Evolutionary conservation across 2,888 invertebrate genomes (phyloP).

Genomic region (Macroteleia sp.): DNA sequence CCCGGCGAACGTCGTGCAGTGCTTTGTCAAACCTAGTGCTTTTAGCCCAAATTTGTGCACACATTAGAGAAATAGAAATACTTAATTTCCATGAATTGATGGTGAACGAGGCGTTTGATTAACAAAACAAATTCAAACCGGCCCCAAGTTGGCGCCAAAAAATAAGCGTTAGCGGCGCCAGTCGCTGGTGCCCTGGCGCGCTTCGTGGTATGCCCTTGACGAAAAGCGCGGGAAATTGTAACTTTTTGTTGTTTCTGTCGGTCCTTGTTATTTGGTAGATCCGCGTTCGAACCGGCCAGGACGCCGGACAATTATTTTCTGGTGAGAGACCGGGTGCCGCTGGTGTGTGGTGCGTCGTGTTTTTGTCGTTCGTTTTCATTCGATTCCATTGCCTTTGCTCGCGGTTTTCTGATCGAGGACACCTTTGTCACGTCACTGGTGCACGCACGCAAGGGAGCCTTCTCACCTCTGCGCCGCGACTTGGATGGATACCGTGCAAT

Average conservation of each 20-base stretch:
- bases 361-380: neutral
- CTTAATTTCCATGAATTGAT: too few relatives aligned
- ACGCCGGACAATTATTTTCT: too few relatives aligned
- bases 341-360: constrained; percentile 26
- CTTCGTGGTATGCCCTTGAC: neutral
- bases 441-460: constrained; percentile 36
- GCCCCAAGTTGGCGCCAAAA: neutral
- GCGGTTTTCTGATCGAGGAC: constrained; percentile 6
- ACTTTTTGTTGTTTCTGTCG: constrained; percentile 7
- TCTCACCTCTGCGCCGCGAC: constrained; percentile 69
- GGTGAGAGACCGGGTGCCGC: neutral
- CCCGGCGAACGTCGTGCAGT: too few relatives aligned
- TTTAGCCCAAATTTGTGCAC: too few relatives aligned
- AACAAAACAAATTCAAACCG: too few relatives aligned
- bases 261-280: constrained; percentile 2
- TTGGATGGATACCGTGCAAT: constrained; percentile 84
- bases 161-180: neutral
- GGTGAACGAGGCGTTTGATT: too few relatives aligned
- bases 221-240: constrained; percentile 38
- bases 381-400: neutral
- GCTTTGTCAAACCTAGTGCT: too few relatives aligned
- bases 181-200: neutral
- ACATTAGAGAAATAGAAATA: too few relatives aligned
- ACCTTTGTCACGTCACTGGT: constrained; percentile 9
- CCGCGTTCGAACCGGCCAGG: neutral